Evolutionary conservation across 2,797 vertebrate genomes (phyloP), one percentile per base, ranked within the genome.

Genomic region (Melanotaenia parkinsoni): DNA sequence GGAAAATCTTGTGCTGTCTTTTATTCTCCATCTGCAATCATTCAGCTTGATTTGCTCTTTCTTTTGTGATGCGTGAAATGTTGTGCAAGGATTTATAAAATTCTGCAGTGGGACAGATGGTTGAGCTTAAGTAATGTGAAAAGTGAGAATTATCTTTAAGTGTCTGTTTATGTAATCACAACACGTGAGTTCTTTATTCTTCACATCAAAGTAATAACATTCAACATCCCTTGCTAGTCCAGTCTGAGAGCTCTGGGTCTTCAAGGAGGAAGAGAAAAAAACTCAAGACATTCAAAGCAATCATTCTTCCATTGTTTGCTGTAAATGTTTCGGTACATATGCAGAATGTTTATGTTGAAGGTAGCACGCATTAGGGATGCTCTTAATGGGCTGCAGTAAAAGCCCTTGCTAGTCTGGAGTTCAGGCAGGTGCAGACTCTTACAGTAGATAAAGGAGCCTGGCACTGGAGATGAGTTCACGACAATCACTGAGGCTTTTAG

Each of bases 401-500:
- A 94, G 92, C 93, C 74, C 88, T 87, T 86, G 90, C 87, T 86
- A 84, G 89, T 89, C 90, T 77, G 79, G 91, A 87, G 92, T 93
- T 92, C 89, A 93, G 85, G 88, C 92, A 91, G 90, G 92, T 92
- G 91, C 88, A 91, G 87, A 89, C 89, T 93, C 89, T 89, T 92
- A 90, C 92, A 91, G 90, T 90, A 93, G 90, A 91, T 91, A 92
- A 89, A 91, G 90, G 90, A 92, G 88, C 79, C 83, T 82, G 86
- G 89, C 85, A 89, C 83, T 89, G 84, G 83, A 91, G 91, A 93
- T 91, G 93, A 94, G 93, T 93, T 91, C 92, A 93, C 84, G 91
- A 93, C 93, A 91, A 92, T 93, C 92, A 91, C 89, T 91, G 85
- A 94, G 92, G 93, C 93, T 95, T 94, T 95, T 93, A 94, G 92